These are phyloP conservation scores for Leptinotarsa undecemlineata DNA, from an alignment of 1,140 invertebrate genomes.

Conservation along the genomic window DNA sequence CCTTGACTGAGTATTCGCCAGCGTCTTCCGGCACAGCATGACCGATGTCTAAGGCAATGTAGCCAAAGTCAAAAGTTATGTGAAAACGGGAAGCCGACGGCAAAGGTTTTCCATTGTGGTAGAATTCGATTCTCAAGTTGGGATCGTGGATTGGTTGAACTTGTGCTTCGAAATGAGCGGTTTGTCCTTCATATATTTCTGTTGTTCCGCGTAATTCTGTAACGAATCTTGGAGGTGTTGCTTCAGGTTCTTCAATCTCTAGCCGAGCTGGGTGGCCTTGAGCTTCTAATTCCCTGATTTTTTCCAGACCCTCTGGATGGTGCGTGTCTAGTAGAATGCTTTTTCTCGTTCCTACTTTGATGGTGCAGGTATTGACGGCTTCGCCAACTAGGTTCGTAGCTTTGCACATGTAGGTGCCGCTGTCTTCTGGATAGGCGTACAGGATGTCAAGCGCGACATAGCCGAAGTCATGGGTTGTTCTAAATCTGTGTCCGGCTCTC, in stretches of 20 bases:
- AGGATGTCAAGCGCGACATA: conserved; percentile 94
- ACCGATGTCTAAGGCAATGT: conserved; percentile 88
- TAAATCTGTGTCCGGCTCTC: conserved; percentile 81
- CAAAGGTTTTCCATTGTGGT: conserved; percentile 86
- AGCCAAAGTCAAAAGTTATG: conserved; percentile 94
- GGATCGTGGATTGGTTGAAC: conserved; percentile 90
- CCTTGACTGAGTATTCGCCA: conserved; percentile 89
- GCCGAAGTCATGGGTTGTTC: conserved; percentile 93
- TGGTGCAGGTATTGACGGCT: conserved; percentile 88
- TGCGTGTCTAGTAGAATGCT: conserved; percentile 89
- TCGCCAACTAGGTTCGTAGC: conserved; percentile 90
- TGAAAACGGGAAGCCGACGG: conserved; percentile 87
- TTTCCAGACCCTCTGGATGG: conserved; percentile 90
- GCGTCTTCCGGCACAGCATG: conserved; percentile 91
- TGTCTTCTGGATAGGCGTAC: conserved; percentile 91
- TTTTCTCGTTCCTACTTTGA: conserved; percentile 78
- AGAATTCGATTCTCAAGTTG: conserved; percentile 88
- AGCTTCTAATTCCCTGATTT: conserved; percentile 86
- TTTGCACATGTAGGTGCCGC: conserved; percentile 92
- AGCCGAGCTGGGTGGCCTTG: conserved; percentile 76
- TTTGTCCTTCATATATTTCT: conserved; percentile 82
- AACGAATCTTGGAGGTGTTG: conserved; percentile 78
- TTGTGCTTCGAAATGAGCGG: conserved; percentile 89
- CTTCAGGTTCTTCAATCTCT: conserved; percentile 79
- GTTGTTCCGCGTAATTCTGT: conserved; percentile 83